Conservation (phyloP, 2,888 invertebrate species). For the Buathra laborator region DNA sequence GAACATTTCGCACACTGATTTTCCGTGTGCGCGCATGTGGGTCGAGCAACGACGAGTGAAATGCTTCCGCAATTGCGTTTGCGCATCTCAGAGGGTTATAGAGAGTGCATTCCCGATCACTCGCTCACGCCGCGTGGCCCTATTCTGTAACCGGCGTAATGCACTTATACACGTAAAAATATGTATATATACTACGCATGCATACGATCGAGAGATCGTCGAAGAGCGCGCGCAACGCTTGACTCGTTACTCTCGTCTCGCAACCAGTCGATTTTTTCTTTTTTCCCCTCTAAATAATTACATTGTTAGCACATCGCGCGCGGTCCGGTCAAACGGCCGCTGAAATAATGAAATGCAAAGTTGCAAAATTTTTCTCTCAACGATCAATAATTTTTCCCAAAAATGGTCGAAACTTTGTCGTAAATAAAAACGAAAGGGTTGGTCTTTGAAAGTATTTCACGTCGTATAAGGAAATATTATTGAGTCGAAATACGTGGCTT, state of each 20-base stretch:
- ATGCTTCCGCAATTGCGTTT: conserved; percentile 63
- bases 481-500: no score
- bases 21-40: neutral
- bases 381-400: no score
- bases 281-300: conserved; percentile 15
- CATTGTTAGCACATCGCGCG: conserved; percentile 5
- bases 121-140: conserved; percentile 29
- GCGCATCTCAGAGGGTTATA: conserved; percentile 19
- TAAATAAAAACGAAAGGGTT: no score
- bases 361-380: neutral
- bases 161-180: neutral
- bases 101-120: conserved; percentile 26
- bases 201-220: conserved; percentile 13
- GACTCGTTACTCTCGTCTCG: conserved; percentile 31
- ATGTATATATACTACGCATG: neutral
- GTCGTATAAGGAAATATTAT: no score
- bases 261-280: conserved; percentile 2
- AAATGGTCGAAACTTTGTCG: no score
- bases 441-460: no score
- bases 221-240: conserved; percentile 16
- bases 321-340: neutral
- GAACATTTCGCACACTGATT: conserved; percentile 12
- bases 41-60: conserved; percentile 47
- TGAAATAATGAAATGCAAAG: neutral
- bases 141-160: conserved; percentile 35